Base-by-base conservation (phyloP, 2,888 invertebrate species). In the Rhamphomyia laevipes region DNA sequence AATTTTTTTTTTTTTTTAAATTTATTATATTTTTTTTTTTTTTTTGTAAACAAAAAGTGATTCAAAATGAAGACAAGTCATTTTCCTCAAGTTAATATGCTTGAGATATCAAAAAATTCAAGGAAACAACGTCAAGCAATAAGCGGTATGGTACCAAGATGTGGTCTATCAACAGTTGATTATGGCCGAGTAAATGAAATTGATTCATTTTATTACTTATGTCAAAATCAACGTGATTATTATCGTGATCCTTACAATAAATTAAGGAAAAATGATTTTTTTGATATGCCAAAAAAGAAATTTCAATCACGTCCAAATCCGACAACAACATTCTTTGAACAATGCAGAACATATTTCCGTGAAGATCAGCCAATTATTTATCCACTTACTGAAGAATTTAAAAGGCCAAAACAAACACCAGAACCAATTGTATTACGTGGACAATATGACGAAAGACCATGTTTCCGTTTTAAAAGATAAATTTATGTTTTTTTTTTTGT, bases 171-270 rank as follows among this genome's bases (percentile, higher is more conserved):
- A 1, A 53, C 60, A 41, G 56, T 65, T 13, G 61, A 63, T 51
- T 63, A 66, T 54, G 54, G 53, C 1, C 55, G 56, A 13, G 42
- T 61, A 30, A 53, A 57, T 40, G 59, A 59, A 43, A 56, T 66
- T 43, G 64, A 67, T 46, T 44, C 49, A 9, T 66, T 64, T 51
- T 67, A 65, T 46, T 51, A 58, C 37, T 55, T 60, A 12, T 64
- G 65, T 41, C 70, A 69, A 53, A 56, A 59, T 30, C 60, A 61
- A 53, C 55, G 69, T 11, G 69, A 70, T 43, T 65, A 60, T 33
- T 66, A 60, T 51, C 61, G 64, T 10, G 69, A 70, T 55, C 58
- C 65, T 1, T 56, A 59, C 44, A 56, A 59, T 18, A 65, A 62
- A 45, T 7, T 67, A 37, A 50, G 53, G 4, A 55, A 52, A 0